Evolutionary conservation across 2,888 invertebrate species (phyloP).

Genomic region (Pomacea canaliculata): DNA sequence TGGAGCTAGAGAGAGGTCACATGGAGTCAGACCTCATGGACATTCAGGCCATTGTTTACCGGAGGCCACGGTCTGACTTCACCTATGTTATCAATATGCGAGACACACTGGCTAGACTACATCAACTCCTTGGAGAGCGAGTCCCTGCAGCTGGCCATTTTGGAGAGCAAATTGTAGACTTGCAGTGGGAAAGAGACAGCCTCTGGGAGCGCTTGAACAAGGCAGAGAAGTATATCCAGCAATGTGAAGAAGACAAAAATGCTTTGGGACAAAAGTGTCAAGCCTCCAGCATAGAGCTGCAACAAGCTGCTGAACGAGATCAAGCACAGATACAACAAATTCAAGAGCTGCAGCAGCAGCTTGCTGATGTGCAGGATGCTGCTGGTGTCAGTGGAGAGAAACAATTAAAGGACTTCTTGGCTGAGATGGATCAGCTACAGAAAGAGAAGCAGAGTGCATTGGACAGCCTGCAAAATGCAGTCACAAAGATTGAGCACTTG

Average conservation of each 20-base stretch:
- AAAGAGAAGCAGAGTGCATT: not conserved
- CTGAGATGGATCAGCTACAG: not conserved
- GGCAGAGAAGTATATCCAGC: constrained; percentile 14
- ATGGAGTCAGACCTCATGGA: constrained; percentile 34
- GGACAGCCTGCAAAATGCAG: not conserved
- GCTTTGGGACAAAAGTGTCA: constrained; percentile 9
- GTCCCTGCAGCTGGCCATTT: constrained; percentile 7
- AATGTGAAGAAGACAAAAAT: constrained; percentile 21
- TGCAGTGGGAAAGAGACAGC: constrained; percentile 24
- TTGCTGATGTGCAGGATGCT: no score
- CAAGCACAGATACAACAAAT: not conserved
- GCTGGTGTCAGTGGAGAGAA: not conserved
- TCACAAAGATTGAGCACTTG: constrained; percentile 7
- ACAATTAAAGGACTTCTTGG: not conserved
- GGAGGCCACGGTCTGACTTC: constrained; percentile 11
- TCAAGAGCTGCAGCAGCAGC: not conserved
- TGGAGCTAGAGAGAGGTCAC: constrained; percentile 34
- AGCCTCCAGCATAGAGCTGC: not conserved
- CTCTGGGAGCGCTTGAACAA: constrained; percentile 10
- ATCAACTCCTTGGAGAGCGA: constrained; percentile 12
- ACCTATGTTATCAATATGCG: constrained; percentile 5
- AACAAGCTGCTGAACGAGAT: not conserved
- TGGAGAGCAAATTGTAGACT: constrained; percentile 4
- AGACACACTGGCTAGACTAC: constrained; percentile 14
- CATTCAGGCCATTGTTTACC: constrained; percentile 18